Evolutionary conservation across 2,113 vertebrate species (phyloP).

Genomic region (Oryzias curvinotus): DNA sequence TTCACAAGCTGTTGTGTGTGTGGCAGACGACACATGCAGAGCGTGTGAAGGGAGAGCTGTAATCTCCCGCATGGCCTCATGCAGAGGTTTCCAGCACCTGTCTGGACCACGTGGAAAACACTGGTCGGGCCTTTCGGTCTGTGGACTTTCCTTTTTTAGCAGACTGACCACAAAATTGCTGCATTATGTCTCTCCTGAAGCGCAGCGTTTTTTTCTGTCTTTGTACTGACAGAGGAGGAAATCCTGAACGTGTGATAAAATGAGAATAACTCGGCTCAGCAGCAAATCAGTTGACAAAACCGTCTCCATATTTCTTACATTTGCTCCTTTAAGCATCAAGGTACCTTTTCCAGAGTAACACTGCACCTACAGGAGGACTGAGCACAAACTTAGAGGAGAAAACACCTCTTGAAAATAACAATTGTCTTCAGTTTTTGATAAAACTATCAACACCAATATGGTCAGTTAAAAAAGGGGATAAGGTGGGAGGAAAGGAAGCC

Average conservation of each 20-base stretch:
- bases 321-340: not conserved
- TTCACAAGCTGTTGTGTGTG: too few relatives aligned
- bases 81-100: conserved; percentile 59
- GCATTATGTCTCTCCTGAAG: conserved; percentile 45
- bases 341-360: too few relatives aligned
- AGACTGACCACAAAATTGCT: conserved; percentile 63
- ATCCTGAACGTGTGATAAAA: conserved; percentile 20
- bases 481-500: too few relatives aligned
- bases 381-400: too few relatives aligned
- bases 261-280: conserved; percentile 18
- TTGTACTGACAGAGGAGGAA: conserved; percentile 33
- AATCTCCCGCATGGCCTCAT: conserved; percentile 45
- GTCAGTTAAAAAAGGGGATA: too few relatives aligned
- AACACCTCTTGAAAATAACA: too few relatives aligned
- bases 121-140: conserved; percentile 42
- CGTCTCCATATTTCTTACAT: not conserved
- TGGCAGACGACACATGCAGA: not conserved
- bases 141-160: conserved; percentile 64
- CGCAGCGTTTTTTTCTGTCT: conserved; percentile 14
- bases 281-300: not conserved
- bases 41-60: conserved; percentile 33
- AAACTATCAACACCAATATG: too few relatives aligned
- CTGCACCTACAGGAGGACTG: too few relatives aligned
- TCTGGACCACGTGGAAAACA: conserved; percentile 53
- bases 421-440: too few relatives aligned